Percentiles rank a stretch among this genome's conserved stretches.
Conservation (phyloP, 1,140 invertebrate species). For the Ceratosolen solmsi region DNA sequence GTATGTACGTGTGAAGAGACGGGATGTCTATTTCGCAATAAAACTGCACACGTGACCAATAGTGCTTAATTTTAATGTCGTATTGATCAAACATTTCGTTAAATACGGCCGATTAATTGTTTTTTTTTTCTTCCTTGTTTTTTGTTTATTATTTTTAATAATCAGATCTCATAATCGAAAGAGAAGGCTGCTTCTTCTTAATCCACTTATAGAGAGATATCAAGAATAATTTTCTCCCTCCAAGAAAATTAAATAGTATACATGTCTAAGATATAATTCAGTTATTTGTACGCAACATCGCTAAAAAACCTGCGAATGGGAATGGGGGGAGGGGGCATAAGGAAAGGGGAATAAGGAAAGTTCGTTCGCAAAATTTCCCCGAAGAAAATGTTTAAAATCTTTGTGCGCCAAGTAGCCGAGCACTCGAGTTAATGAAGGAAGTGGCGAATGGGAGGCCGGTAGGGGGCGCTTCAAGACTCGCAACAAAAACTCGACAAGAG, state of each 20-base stretch:
- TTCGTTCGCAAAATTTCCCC: conserved; percentile 28
- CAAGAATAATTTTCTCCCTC: too few relatives aligned
- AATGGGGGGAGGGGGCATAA: neutral
- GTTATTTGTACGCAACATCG: neutral
- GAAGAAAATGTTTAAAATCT: conserved; percentile 37
- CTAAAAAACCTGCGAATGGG: neutral
- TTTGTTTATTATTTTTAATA: too few relatives aligned
- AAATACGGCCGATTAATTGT: too few relatives aligned
- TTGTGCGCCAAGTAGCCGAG: conserved; percentile 17
- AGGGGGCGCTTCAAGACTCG: neutral
- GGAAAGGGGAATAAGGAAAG: neutral
- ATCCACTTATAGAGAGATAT: too few relatives aligned
- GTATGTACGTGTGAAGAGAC: too few relatives aligned
- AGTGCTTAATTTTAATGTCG: too few relatives aligned
- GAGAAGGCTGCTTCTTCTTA: too few relatives aligned
- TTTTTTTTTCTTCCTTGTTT: too few relatives aligned
- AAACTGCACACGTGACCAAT: too few relatives aligned
- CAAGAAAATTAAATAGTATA: neutral
- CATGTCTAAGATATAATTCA: neutral
- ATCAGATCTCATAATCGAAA: too few relatives aligned
- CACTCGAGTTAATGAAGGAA: conserved; percentile 46
- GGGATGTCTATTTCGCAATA: too few relatives aligned
- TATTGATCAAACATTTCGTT: too few relatives aligned
- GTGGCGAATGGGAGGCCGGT: conserved; percentile 1
- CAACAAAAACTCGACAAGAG: conserved; percentile 26